Evolutionary conservation across 2,113 vertebrate species (phyloP).

Genomic region (Oriolus oriolus): DNA sequence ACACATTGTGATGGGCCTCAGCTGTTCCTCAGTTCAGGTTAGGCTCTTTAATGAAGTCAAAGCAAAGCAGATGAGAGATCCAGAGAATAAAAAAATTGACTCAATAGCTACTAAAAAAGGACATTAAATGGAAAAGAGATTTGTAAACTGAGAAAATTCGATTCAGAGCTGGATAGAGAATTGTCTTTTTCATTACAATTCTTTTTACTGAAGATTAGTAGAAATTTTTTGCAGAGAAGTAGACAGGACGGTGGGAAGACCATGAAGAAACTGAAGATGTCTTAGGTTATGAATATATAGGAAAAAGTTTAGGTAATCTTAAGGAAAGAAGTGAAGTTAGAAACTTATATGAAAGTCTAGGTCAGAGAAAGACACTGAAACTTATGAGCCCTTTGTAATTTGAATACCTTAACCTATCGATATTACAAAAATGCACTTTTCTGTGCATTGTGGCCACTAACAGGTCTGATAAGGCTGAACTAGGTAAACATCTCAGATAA

Average conservation of each 20-base stretch:
- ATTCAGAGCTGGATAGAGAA: neutral
- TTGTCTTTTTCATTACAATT: neutral
- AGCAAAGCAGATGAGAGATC: neutral
- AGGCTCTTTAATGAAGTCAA: slow-evolving; percentile 1
- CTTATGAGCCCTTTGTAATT: neutral
- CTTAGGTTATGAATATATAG: neutral
- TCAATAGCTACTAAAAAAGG: neutral
- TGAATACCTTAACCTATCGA: neutral
- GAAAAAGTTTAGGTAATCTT: neutral
- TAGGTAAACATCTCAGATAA: neutral
- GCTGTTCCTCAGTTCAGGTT: neutral
- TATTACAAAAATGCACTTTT: neutral
- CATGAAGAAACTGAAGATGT: neutral
- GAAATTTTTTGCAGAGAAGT: neutral
- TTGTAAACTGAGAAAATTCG: neutral
- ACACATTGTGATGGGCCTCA: neutral
- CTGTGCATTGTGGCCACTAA: neutral
- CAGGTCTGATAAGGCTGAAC: neutral
- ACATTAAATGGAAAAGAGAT: neutral
- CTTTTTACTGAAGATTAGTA: neutral
- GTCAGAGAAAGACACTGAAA: neutral
- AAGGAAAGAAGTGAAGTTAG: neutral
- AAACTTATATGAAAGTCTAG: neutral
- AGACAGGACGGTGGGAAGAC: neutral
- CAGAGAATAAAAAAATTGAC: neutral